phyloP scores from a whole-genome alignment of 2,113 vertebrate genomes.

The Tylochromis polylepis region DNA sequence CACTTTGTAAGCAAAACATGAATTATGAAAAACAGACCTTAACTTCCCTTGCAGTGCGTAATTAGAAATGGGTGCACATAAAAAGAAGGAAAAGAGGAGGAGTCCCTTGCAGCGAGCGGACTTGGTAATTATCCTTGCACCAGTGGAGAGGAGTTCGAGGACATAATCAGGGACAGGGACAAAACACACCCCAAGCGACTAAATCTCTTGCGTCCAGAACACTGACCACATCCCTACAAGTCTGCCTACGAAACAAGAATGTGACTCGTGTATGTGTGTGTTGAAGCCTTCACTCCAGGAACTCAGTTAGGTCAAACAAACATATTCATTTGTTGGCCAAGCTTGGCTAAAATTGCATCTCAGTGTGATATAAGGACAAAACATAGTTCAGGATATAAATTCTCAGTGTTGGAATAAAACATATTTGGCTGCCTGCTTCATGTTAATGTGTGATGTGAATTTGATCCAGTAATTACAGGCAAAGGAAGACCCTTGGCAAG shows the following conservation, averaged over 20 bases:
- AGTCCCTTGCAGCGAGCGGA: background rate
- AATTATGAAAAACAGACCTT: slow-evolving; percentile 49
- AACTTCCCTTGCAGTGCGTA: slow-evolving; percentile 35
- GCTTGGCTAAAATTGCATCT: background rate
- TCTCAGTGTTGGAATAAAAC: slow-evolving; percentile 18
- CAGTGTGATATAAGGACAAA: slow-evolving; percentile 20
- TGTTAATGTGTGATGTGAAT: slow-evolving; percentile 57
- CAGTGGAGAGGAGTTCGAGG: background rate
- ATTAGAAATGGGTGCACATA: slow-evolving; percentile 39
- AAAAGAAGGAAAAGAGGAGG: background rate
- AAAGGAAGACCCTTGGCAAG: slow-evolving; percentile 32
- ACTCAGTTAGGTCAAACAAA: slow-evolving; percentile 15
- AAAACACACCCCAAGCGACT: slow-evolving; percentile 1
- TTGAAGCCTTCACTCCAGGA: background rate
- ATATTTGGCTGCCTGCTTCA: slow-evolving; percentile 32
- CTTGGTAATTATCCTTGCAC: slow-evolving; percentile 24
- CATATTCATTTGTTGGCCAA: slow-evolving; percentile 17
- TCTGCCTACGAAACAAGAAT: background rate
- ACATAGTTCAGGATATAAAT: slow-evolving; percentile 19
- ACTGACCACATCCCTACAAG: background rate
- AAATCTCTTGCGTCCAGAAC: background rate
- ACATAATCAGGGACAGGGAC: slow-evolving; percentile 1
- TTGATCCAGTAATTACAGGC: slow-evolving; percentile 53
- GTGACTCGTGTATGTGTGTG: background rate
- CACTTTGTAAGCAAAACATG: slow-evolving; percentile 54